Evolutionary conservation across 2,113 vertebrate species (phyloP).

Genomic region (Apaloderma vittatum): DNA sequence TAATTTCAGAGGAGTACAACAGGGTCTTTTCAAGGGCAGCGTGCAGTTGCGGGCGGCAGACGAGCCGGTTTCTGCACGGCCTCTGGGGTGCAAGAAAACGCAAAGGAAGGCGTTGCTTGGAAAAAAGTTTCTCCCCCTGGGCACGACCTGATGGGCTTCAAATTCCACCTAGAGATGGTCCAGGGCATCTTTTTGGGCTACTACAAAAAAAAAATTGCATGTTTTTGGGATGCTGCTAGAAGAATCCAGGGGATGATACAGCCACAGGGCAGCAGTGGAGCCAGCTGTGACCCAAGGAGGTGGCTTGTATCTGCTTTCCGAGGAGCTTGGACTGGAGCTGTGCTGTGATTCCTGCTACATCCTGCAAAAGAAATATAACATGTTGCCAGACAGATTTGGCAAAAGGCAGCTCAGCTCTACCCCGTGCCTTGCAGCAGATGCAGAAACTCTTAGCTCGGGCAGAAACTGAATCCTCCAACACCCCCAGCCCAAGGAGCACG

Average conservation of each 20-base stretch:
- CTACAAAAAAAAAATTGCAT: rapidly evolving
- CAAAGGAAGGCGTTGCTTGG: background rate
- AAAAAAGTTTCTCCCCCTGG: too few relatives aligned
- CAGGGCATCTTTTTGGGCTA: background rate
- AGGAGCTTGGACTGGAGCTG: background rate
- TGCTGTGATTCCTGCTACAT: background rate
- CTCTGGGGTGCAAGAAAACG: rapidly evolving
- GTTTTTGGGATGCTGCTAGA: background rate
- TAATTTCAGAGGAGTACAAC: background rate
- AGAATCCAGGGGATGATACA: background rate
- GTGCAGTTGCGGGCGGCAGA: background rate
- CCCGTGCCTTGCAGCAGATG: background rate
- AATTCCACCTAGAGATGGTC: background rate
- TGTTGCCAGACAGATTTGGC: background rate
- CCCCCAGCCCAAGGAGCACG: rapidly evolving
- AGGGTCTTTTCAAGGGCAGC: constrained; percentile 67
- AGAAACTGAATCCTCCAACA: background rate
- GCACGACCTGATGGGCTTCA: background rate
- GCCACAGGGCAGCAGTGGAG: background rate
- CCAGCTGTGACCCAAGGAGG: background rate
- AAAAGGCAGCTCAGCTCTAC: constrained; percentile 14
- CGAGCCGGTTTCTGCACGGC: background rate
- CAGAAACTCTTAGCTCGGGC: background rate
- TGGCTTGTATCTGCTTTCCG: background rate
- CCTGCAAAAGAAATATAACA: background rate